These are phyloP conservation scores for Sorex araneus DNA, from an alignment of 2,113 vertebrate genomes.

Conservation along the genomic window DNA sequence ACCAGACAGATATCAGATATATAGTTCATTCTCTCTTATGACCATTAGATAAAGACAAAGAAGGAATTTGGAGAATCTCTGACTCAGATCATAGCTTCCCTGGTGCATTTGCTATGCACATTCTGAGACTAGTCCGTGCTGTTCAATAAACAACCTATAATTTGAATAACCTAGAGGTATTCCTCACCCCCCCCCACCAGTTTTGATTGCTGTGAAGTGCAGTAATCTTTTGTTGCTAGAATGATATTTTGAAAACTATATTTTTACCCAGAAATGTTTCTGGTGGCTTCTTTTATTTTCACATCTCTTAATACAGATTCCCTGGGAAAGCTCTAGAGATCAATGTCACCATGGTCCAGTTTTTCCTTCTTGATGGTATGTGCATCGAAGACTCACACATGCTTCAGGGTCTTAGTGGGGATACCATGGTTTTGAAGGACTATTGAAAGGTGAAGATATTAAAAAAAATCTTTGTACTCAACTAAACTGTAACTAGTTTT, in stretches of 20 bases:
- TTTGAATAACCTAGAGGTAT: neutral
- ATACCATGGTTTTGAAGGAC: neutral
- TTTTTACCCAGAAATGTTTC: neutral
- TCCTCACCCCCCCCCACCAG: no score
- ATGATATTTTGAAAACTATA: constrained; percentile 42
- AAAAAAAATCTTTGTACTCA: neutral
- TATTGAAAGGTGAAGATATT: neutral
- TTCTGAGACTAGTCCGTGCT: neutral
- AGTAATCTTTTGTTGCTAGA: constrained; percentile 9
- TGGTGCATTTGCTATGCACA: neutral
- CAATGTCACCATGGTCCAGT: neutral
- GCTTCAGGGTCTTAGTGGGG: neutral
- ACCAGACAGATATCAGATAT: neutral
- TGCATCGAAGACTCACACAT: neutral
- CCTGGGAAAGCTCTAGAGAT: neutral
- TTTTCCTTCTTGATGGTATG: neutral
- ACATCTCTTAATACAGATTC: neutral
- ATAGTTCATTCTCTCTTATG: neutral
- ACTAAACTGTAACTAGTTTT: neutral
- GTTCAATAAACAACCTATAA: neutral
- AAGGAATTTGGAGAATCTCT: neutral
- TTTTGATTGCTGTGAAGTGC: neutral
- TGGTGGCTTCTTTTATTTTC: neutral
- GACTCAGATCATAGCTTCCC: neutral
- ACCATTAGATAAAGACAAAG: neutral